Evolutionary conservation across 2,888 invertebrate species (phyloP), one percentile per base, ranked within the genome.

Genomic region (Noctua pronuba): DNA sequence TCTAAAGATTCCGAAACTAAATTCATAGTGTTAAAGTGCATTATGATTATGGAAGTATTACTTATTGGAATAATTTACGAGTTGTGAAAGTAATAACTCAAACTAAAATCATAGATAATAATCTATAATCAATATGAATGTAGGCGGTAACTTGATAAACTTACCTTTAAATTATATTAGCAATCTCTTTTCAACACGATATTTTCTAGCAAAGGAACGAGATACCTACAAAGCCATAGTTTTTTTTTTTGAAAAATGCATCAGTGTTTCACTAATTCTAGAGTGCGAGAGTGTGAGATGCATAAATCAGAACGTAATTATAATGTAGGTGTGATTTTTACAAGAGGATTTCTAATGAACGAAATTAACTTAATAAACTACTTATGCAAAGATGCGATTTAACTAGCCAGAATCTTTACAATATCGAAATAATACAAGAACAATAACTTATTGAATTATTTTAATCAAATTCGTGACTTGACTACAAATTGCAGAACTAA

Each of bases 381-480:
- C 21, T 21, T 21, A 68, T 44, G 8, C 24, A 38, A 35, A 79
- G 49, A 83, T 75, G 52, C 21, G 28, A 73, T 24, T 62, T 18
- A 62, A n/a, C 55, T 44, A 21, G 8, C 44, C 28, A 58, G 67
- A 64, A 31, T 67, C 49, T 85, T 76, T n/a, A 38, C 18, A 55
- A 64, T 81, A 73, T 78, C 38, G 52, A 70, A 77, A 82, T 75
- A 75, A 83, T 49, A 65, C 78, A 68, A 75, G 58, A 75, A 78
- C 83, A 68, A 65, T 78, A 71, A 67, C 68, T 75, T 60, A 86
- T 71, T 71, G 79, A 75, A 83, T 86, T 83, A 83, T 73, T 46
- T 65, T 86, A 83, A 76, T 82, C 79, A 75, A 83, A 65, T 46
- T 84, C 84, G 86, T 83, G 84, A 84, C 86, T 72, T 16, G 74